Evolutionary conservation across 1,140 invertebrate species (phyloP).

Genomic region (Sminthurinus signatus): DNA sequence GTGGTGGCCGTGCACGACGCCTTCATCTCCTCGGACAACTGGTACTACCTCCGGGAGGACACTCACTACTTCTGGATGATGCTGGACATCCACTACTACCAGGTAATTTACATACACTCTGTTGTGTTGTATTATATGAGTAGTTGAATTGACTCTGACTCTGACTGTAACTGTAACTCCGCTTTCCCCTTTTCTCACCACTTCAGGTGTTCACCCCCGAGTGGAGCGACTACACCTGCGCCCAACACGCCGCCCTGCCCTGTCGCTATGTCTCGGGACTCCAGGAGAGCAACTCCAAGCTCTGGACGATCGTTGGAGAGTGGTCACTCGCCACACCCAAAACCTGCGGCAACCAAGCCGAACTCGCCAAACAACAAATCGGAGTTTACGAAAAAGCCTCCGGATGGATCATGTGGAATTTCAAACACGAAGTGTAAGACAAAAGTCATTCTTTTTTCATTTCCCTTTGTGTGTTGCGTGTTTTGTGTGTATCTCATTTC

Average conservation of each 20-base stretch:
- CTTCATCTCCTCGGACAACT: constrained; percentile 30
- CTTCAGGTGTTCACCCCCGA: too few relatives aligned
- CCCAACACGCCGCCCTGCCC: constrained; percentile 6
- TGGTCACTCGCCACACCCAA: constrained; percentile 32
- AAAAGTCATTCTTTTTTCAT: too few relatives aligned
- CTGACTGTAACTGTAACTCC: too few relatives aligned
- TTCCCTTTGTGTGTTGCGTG: too few relatives aligned
- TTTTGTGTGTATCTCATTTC: too few relatives aligned
- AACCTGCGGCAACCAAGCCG: constrained; percentile 11
- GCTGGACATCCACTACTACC: constrained; percentile 38
- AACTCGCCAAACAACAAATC: constrained; percentile 33
- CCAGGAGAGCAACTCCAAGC: constrained; percentile 5
- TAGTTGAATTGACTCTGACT: too few relatives aligned
- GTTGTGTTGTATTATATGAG: too few relatives aligned
- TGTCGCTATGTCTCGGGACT: not conserved
- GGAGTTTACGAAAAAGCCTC: constrained; percentile 27
- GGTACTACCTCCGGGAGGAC: constrained; percentile 40
- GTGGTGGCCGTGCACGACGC: constrained; percentile 38
- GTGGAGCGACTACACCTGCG: too few relatives aligned
- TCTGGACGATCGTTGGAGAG: constrained; percentile 35
- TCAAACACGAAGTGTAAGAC: constrained; percentile 28
- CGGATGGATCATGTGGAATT: constrained; percentile 35
- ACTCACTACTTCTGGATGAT: constrained; percentile 34
- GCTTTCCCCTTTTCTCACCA: too few relatives aligned
- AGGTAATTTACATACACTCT: constrained; percentile 23